Conservation (phyloP, 2,797 vertebrate species). For the Triplophysa bombifrons region DNA sequence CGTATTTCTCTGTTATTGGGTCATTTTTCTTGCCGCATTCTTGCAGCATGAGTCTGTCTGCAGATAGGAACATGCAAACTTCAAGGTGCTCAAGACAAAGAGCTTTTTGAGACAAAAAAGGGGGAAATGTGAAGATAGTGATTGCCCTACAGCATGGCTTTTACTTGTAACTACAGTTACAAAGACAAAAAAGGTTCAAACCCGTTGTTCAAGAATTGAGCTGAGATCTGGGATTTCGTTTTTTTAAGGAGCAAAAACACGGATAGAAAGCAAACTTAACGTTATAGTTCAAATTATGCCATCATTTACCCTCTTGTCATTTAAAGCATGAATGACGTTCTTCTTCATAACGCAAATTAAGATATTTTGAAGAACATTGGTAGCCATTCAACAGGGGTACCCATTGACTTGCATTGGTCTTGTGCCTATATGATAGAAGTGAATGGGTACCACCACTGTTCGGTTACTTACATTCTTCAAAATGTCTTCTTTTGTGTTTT, state of each 20-base stretch:
- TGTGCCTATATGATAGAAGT: no score
- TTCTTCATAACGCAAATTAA: no score
- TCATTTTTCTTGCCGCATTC: slow-evolving; percentile 41
- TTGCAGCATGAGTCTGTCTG: slow-evolving; percentile 40
- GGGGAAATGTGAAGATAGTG: neutral
- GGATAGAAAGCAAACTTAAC: neutral
- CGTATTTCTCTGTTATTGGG: neutral
- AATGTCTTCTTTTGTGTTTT: no score
- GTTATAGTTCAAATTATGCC: no score
- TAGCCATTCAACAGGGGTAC: no score
- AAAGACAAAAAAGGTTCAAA: neutral
- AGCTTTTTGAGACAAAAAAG: slow-evolving; percentile 34
- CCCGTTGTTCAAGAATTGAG: neutral
- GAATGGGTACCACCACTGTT: no score
- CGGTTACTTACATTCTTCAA: no score
- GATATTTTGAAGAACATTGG: no score
- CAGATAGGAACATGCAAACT: slow-evolving; percentile 46
- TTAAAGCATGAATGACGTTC: no score
- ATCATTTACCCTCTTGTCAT: no score
- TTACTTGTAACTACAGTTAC: neutral
- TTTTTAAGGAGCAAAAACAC: neutral
- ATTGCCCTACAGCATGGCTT: neutral
- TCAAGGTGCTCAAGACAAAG: slow-evolving; percentile 42
- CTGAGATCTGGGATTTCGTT: neutral
- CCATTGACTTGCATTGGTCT: no score